Conservation (phyloP, 2,797 vertebrate genomes). For the Silurus aristotelis region DNA sequence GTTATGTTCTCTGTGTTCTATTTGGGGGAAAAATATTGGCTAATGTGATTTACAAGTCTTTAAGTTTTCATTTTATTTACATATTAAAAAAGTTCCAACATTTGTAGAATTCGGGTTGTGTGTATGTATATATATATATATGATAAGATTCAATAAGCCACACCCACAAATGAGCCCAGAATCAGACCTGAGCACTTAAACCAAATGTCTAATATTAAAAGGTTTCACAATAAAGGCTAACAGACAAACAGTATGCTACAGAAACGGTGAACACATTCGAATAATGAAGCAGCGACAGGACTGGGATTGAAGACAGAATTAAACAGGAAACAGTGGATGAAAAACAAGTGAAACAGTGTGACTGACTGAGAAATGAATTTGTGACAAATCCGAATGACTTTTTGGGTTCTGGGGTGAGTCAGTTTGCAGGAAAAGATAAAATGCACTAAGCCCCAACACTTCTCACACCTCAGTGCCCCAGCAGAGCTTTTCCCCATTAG, state of each 20-base stretch:
- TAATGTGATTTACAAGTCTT: no score
- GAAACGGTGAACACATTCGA: background rate
- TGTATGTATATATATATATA: no score
- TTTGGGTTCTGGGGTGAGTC: background rate
- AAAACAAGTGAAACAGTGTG: no score
- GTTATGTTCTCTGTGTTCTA: no score
- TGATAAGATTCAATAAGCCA: background rate
- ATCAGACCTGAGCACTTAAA: background rate
- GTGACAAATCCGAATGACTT: background rate
- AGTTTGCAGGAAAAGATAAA: background rate
- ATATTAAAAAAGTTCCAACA: no score
- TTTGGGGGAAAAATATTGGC: no score
- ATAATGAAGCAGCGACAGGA: background rate
- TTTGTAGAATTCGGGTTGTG: no score
- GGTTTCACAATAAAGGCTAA: background rate
- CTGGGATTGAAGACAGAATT: background rate
- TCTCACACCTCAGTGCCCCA: slow-evolving; percentile 8
- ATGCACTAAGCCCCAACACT: background rate
- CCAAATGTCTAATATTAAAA: background rate
- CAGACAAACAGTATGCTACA: no score
- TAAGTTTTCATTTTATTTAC: no score
- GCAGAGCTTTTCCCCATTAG: background rate
- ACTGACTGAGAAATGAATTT: background rate
- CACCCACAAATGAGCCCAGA: background rate
- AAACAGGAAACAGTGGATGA: no score